Evolutionary conservation across 2,113 vertebrate species (phyloP), one percentile per base, ranked within the genome.

Genomic region (Phasianus colchicus): DNA sequence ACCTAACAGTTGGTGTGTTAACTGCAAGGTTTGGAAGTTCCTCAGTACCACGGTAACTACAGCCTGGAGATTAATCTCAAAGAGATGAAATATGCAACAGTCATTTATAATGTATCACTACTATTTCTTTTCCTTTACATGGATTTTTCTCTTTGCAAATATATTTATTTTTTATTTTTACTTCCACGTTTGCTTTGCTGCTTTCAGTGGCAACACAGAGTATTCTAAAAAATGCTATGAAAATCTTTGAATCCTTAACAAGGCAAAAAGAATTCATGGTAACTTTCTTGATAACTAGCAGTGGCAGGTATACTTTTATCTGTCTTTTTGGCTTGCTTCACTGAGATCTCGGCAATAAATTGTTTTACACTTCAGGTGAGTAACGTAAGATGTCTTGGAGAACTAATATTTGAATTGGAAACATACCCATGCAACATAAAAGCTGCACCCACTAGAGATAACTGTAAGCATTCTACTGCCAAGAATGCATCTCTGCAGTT

Each of bases 61-160:
- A 88, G 52, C 38, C 48, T 75, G 52, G 43, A 75, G 52, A 83
- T 70, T 65, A 77, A 71, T 86, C 43, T 88, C 57, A 54, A 52
- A 90, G 92, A 71, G 54, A 43, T 89, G 79, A 91, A 77, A 88
- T 91, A 96, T 83, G 57, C 85, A 95, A 88, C 29, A 86, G 36
- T 50, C 40, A 91, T 52, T 11, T 65, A 80, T 88, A 93, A 95
- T 65, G 15, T n/a, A 91, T 60, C 21, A 71, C 24, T 54, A n/a
- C 38, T 67, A 42, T 54, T 95, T 67, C 34, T 67, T 55, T 50
- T 67, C 43, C 71, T 91, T 95, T 65, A 12, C 9, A 32, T 9
- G 8, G 72, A 61, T 78, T 85, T 88, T 88, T 85, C 73, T 66
- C 57, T 78, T 36, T 52, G 52, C 69, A 88, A 93, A 90, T 81